Evolutionary conservation across 2,888 invertebrate genomes (phyloP).

Genomic region (Uloborus plumipes): DNA sequence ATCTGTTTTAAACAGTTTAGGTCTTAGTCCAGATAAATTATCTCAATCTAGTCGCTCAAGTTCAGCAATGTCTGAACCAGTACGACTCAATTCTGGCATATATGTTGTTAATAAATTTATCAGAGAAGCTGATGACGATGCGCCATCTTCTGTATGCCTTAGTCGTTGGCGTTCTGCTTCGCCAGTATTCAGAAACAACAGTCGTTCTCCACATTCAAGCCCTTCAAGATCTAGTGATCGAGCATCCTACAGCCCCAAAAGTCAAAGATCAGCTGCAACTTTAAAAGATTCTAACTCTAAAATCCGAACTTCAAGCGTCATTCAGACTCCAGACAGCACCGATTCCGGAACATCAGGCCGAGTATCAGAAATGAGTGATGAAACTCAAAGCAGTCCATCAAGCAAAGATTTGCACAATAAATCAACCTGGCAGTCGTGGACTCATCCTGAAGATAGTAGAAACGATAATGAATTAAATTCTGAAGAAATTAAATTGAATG

Average conservation of each 20-base stretch:
- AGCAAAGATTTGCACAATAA: constrained; percentile 43
- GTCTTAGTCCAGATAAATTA: constrained; percentile 55
- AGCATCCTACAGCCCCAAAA: constrained; percentile 40
- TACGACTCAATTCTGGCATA: constrained; percentile 59
- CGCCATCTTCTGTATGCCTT: constrained; percentile 44
- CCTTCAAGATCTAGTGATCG: constrained; percentile 52
- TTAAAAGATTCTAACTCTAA: constrained; percentile 28
- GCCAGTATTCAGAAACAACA: constrained; percentile 54
- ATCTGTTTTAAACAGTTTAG: constrained; percentile 48
- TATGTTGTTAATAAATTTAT: constrained; percentile 57
- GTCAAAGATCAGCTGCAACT: constrained; percentile 34
- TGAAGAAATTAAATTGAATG: constrained; percentile 30
- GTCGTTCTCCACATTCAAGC: constrained; percentile 57
- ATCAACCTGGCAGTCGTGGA: constrained; percentile 52
- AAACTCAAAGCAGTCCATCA: constrained; percentile 59
- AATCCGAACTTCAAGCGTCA: constrained; percentile 19
- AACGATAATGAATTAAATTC: constrained; percentile 23
- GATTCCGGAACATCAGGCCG: constrained; percentile 56
- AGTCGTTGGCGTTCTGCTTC: constrained; percentile 63
- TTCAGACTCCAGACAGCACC: constrained; percentile 54
- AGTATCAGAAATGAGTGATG: constrained; percentile 59
- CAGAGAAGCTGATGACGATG: constrained; percentile 51
- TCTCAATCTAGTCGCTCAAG: constrained; percentile 63
- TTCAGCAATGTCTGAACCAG: constrained; percentile 64
- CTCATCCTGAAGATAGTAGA: constrained; percentile 6